phyloP scores from a whole-genome alignment of 2,113 vertebrate species.

The Prochilodus magdalenae region DNA sequence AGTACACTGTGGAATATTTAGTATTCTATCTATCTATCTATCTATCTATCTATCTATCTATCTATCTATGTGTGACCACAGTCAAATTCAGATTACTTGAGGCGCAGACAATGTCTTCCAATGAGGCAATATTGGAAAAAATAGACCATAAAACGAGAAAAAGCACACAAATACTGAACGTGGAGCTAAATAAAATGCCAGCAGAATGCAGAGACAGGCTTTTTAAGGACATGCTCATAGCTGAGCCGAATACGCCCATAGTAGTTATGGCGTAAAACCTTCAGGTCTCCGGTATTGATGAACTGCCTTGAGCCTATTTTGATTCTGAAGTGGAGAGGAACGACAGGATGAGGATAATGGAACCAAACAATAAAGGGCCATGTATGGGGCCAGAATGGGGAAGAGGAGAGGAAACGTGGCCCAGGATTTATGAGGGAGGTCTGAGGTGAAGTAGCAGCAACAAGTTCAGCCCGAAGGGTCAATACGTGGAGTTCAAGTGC shows the following conservation, averaged over 20 bases:
- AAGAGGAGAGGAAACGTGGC: constrained; percentile 46
- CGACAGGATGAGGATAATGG: constrained; percentile 52
- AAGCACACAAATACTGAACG: no score
- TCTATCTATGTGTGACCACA: no score
- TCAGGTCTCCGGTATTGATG: background rate
- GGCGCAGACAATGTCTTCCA: no score
- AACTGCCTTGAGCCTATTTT: constrained; percentile 44
- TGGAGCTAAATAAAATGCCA: background rate
- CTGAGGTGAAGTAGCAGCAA: constrained; percentile 50
- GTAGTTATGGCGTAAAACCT: background rate
- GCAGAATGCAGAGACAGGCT: background rate
- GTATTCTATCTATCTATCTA: no score
- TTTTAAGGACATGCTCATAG: background rate
- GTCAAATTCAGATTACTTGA: no score
- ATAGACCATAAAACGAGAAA: no score
- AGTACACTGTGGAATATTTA: no score
- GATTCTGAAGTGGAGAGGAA: constrained; percentile 39
- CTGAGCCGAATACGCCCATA: background rate
- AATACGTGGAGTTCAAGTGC: constrained; percentile 28
- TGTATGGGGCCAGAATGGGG: constrained; percentile 43
- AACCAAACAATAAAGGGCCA: constrained; percentile 56
- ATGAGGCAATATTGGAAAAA: no score
- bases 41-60: no score
- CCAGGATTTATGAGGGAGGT: constrained; percentile 54
- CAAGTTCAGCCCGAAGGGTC: constrained; percentile 37